phyloP scores from a whole-genome alignment of 2,113 vertebrate genomes.

The Dryoscopus gambensis region DNA sequence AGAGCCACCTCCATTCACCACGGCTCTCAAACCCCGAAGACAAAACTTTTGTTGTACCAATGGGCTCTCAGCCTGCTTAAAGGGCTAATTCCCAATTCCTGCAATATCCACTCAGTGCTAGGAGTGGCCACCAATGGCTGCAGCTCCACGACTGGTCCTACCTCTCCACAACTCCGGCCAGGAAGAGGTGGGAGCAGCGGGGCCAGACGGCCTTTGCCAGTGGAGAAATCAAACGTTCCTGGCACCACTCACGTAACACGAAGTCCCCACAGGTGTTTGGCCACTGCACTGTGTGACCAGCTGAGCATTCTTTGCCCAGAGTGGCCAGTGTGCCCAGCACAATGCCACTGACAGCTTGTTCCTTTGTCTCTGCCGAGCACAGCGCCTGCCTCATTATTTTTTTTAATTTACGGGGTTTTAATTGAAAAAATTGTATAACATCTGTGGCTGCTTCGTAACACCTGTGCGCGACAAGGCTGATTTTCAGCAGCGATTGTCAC shows the following conservation, averaged over 20 bases:
- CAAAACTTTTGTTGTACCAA: not conserved
- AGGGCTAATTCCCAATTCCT: not conserved
- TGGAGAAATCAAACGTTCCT: not conserved
- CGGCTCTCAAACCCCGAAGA: not conserved
- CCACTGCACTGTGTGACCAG: not conserved
- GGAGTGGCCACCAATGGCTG: not conserved
- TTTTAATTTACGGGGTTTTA: slow-evolving; percentile 31
- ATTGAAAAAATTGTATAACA: slow-evolving; percentile 39
- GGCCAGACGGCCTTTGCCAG: not conserved
- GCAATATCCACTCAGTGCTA: not conserved
- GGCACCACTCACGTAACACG: not conserved
- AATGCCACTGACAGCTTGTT: not conserved
- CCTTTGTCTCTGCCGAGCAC: not conserved
- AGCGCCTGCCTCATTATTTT: not conserved
- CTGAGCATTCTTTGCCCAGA: not conserved
- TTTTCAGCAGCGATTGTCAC: not conserved
- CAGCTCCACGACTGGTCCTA: not conserved
- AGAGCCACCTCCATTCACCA: slow-evolving; percentile 24
- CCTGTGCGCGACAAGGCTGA: not conserved
- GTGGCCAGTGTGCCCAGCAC: not conserved
- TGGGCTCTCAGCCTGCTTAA: not conserved
- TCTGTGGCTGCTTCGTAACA: slow-evolving; percentile 55
- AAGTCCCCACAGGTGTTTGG: not conserved
- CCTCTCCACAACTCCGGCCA: not conserved
- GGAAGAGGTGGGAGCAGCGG: fast-evolving